Percentiles rank a stretch among this genome's conserved stretches.
Evolutionary conservation across 1,140 invertebrate genomes (phyloP).

Genomic region (Chironomus tepperi): DNA sequence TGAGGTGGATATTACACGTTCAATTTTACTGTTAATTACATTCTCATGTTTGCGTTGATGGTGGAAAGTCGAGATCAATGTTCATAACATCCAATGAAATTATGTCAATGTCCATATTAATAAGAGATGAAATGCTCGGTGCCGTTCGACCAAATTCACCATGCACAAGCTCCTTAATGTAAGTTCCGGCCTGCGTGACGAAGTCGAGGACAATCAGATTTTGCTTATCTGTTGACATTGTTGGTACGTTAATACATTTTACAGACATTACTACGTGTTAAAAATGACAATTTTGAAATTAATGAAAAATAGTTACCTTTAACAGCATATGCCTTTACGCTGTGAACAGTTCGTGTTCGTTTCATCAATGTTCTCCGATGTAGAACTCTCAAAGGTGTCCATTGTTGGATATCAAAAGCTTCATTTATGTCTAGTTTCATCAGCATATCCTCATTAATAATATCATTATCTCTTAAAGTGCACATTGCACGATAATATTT

Average conservation of each 20-base stretch:
- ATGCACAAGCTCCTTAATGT: conserved; percentile 95
- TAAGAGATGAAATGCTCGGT: conserved; percentile 50
- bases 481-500: conserved; percentile 80
- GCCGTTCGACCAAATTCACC: conserved; percentile 84
- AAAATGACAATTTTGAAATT: not conserved
- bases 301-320: conserved; percentile 33
- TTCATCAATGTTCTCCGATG: conserved; percentile 66
- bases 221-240: conserved; percentile 38
- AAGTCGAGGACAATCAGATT: conserved; percentile 58
- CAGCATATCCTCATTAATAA: conserved; percentile 44
- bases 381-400: conserved; percentile 75
- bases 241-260: conserved; percentile 19
- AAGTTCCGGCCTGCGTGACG: conserved; percentile 86
- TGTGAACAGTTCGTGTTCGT: conserved; percentile 53
- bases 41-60: conserved; percentile 10
- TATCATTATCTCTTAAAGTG: conserved; percentile 38
- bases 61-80: conserved; percentile 60
- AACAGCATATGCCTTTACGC: conserved; percentile 45
- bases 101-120: conserved; percentile 64
- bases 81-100: conserved; percentile 57
- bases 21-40: too few species aligned
- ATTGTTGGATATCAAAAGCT: conserved; percentile 54
- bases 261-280: too few species aligned
- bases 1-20: too few species aligned
- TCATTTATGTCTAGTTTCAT: conserved; percentile 45